These are phyloP conservation scores for Myotis vivesi DNA, from an alignment of 2,797 vertebrate genomes.

Conservation along the genomic window DNA sequence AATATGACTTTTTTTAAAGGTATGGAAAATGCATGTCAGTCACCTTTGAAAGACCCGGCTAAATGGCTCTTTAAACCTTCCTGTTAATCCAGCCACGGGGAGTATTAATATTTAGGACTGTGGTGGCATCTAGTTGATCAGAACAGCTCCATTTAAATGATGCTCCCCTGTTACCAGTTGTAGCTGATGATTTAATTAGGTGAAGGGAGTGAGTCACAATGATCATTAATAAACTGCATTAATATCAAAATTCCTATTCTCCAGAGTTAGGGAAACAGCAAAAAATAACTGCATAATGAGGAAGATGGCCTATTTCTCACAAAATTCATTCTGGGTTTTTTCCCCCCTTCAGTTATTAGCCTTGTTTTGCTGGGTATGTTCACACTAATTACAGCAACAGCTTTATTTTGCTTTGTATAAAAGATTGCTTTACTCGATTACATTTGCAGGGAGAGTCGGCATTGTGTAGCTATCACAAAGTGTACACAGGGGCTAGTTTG, in stretches of 20 bases:
- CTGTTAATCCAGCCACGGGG: slow-evolving; percentile 25
- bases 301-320: slow-evolving; percentile 63
- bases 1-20: not conserved
- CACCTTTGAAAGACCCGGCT: slow-evolving; percentile 61
- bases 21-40: slow-evolving; percentile 27
- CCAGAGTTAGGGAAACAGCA: slow-evolving; percentile 14
- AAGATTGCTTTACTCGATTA: slow-evolving; percentile 58
- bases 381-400: slow-evolving; percentile 66
- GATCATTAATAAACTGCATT: slow-evolving; percentile 73
- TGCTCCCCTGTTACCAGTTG: slow-evolving; percentile 67
- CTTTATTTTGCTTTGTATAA: slow-evolving; percentile 60
- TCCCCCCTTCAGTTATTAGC: slow-evolving; percentile 54
- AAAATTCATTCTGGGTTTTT: slow-evolving; percentile 63
- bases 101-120: slow-evolving; percentile 73
- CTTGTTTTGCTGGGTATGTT: slow-evolving; percentile 64
- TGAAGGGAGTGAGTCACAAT: slow-evolving; percentile 70
- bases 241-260: slow-evolving; percentile 72
- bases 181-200: slow-evolving; percentile 72
- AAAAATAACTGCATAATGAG: slow-evolving; percentile 3
- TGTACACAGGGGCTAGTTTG: not conserved
- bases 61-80: slow-evolving; percentile 60
- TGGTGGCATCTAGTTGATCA: slow-evolving; percentile 66
- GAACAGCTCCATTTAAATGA: slow-evolving; percentile 59
- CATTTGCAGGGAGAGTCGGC: not conserved
- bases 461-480: not conserved